These are phyloP conservation scores for Rhyzopertha dominica DNA, from an alignment of 1,140 invertebrate species.

Conservation along the genomic window DNA sequence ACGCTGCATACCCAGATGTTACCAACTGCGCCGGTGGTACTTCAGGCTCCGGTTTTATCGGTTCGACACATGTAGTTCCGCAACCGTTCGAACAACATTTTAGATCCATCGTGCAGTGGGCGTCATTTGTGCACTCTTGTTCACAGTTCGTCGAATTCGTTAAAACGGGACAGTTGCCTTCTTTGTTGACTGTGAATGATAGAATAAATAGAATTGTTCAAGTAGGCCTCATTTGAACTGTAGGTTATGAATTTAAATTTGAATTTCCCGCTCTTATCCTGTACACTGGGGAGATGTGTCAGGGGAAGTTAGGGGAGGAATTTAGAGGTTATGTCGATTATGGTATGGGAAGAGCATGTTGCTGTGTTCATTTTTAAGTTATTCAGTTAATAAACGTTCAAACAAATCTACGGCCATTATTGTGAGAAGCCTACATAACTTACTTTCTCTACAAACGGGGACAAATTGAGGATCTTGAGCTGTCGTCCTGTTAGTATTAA, in stretches of 20 bases:
- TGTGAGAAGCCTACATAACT: constrained; percentile 30
- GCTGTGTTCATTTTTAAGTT: too few species aligned
- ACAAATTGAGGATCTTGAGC: constrained; percentile 46
- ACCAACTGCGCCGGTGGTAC: constrained; percentile 34
- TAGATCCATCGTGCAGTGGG: constrained; percentile 67
- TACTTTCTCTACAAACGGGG: constrained; percentile 61
- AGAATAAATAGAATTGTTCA: constrained; percentile 9
- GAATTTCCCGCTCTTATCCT: too few species aligned
- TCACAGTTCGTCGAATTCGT: constrained; percentile 52
- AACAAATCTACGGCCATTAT: too few species aligned
- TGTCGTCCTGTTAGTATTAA: constrained; percentile 47
- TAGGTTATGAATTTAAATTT: too few species aligned
- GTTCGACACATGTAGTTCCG: constrained; percentile 63
- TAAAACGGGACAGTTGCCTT: constrained; percentile 66
- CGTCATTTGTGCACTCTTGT: constrained; percentile 72
- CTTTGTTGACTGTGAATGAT: constrained; percentile 58
- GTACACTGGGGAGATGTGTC: too few species aligned
- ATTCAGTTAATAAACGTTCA: too few species aligned
- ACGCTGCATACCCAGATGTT: constrained; percentile 28
- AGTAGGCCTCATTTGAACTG: too few species aligned
- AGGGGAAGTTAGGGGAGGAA: too few species aligned
- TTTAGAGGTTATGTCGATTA: too few species aligned
- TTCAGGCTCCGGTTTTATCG: constrained; percentile 43
- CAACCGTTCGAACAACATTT: constrained; percentile 83
- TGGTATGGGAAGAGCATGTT: too few species aligned